Evolutionary conservation across 2,113 vertebrate species (phyloP).

Genomic region (Pteruthius melanotis): DNA sequence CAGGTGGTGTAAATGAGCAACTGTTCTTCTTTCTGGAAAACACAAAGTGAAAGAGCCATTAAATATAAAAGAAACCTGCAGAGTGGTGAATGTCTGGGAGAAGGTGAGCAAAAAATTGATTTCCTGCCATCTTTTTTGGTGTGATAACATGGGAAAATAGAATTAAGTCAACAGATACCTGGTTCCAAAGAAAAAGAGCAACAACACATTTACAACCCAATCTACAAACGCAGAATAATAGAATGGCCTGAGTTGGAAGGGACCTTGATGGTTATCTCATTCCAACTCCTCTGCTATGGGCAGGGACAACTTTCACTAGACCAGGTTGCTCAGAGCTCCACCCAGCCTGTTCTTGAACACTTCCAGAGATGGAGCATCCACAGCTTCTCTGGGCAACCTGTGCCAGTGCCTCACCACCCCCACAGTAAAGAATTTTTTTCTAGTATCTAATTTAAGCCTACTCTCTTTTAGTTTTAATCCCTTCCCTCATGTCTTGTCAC

Average conservation of each 20-base stretch:
- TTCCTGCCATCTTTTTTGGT: background rate
- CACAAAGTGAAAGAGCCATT: accelerated
- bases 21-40: background rate
- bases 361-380: background rate
- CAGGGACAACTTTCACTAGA: background rate
- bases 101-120: background rate
- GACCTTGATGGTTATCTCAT: background rate
- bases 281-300: background rate
- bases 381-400: background rate
- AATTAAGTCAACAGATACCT: background rate
- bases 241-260: background rate
- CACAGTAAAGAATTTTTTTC: background rate
- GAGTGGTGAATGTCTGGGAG: background rate
- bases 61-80: background rate
- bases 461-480: background rate
- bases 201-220: background rate
- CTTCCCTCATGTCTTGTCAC: too few relatives aligned
- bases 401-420: background rate
- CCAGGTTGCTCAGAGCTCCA: background rate
- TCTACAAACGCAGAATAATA: background rate
- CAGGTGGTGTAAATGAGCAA: background rate
- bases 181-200: background rate
- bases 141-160: background rate
- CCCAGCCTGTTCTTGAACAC: background rate
- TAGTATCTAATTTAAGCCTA: background rate